Conservation (phyloP, 2,113 vertebrate species). For the Cochlearius cochlearius region DNA sequence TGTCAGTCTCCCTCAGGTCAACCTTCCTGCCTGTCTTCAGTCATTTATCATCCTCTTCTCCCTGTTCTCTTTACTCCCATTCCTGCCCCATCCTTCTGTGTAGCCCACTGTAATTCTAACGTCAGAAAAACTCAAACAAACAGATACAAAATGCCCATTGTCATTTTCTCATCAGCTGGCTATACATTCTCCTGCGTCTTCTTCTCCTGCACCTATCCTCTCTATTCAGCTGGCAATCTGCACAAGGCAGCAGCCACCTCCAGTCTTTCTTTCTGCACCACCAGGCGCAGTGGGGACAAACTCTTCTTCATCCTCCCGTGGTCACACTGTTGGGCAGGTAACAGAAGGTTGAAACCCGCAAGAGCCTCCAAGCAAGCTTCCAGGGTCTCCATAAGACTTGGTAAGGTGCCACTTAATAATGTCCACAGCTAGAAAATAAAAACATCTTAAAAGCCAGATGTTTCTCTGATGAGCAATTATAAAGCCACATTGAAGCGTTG, state of each 20-base stretch:
- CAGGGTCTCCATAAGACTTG: background rate
- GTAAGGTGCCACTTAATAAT: background rate
- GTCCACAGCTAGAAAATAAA: background rate
- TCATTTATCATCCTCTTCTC: background rate
- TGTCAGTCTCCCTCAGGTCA: background rate
- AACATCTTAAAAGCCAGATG: background rate
- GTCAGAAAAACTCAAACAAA: background rate
- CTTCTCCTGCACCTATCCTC: background rate
- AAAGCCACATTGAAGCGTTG: background rate
- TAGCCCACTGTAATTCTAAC: background rate
- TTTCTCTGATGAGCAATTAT: background rate
- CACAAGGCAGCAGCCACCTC: background rate
- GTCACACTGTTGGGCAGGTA: background rate
- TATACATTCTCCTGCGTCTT: background rate
- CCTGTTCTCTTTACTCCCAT: background rate
- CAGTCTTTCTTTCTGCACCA: background rate
- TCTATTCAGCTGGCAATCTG: background rate
- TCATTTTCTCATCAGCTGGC: background rate
- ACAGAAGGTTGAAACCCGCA: background rate
- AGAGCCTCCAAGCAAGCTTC: background rate
- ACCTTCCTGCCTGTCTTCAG: background rate
- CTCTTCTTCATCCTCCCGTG: background rate
- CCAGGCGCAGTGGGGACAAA: background rate
- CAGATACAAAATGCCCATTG: background rate
- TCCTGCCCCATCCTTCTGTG: background rate